Percentiles rank a stretch among this genome's conserved stretches.
These are phyloP conservation scores for Anastrepha ludens DNA, from an alignment of 1,140 invertebrate species.

Conservation along the genomic window DNA sequence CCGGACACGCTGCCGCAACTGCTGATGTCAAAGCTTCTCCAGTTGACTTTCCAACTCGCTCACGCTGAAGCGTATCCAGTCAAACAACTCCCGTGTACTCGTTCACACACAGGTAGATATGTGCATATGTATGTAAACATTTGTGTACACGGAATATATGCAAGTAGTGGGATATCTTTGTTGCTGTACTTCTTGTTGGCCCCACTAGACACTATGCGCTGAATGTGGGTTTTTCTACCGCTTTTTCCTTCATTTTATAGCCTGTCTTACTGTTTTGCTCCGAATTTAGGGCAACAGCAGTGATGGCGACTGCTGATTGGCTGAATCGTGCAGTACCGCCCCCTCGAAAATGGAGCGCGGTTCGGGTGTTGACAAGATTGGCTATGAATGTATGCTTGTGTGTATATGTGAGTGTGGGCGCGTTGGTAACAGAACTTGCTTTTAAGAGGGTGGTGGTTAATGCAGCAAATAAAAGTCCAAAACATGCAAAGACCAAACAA, in stretches of 20 bases:
- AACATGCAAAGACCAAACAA: no score
- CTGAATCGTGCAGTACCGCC: slow-evolving; percentile 7
- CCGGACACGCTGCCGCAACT: slow-evolving; percentile 9
- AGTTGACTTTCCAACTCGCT: slow-evolving; percentile 11
- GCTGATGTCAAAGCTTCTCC: not conserved
- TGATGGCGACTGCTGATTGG: slow-evolving; percentile 21
- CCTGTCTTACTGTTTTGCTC: slow-evolving; percentile 5
- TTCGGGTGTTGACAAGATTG: no score
- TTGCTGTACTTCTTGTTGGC: not conserved
- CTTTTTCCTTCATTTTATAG: not conserved
- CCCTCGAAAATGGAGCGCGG: slow-evolving; percentile 30
- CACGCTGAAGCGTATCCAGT: not conserved
- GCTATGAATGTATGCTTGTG: not conserved
- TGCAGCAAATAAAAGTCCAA: no score
- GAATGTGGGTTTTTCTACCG: not conserved
- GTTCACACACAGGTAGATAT: not conserved
- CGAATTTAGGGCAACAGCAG: slow-evolving; percentile 38
- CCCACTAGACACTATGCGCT: not conserved
- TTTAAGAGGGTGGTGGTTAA: not conserved
- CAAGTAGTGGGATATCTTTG: not conserved
- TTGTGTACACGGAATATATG: no score
- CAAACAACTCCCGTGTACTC: not conserved
- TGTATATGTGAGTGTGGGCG: not conserved
- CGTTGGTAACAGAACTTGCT: not conserved
- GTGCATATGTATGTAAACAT: no score